Evolutionary conservation across 2,888 invertebrate species (phyloP).

Genomic region (Gastrophysa polygoni): DNA sequence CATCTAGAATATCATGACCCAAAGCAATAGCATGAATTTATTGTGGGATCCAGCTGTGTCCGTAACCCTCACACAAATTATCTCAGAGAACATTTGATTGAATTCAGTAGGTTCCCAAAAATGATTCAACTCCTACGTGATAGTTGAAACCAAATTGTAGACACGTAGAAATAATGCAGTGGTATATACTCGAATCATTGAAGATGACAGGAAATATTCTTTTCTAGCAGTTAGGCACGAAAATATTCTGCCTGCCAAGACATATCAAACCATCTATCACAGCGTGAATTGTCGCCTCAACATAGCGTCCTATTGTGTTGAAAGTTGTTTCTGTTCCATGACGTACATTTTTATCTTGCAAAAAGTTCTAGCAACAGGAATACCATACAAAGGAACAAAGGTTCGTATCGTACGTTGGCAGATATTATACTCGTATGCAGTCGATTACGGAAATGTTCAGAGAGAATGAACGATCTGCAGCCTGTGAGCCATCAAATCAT

Average conservation of each 20-base stretch:
- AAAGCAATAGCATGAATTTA: conserved; percentile 13
- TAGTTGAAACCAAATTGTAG: too few species aligned
- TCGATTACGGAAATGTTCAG: neutral
- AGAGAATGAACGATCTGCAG: too few species aligned
- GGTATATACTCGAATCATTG: too few species aligned
- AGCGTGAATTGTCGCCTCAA: neutral
- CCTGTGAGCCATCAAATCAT: too few species aligned
- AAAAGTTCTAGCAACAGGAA: neutral
- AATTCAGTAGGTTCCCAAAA: too few species aligned
- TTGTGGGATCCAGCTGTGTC: conserved; percentile 6
- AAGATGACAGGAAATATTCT: too few species aligned
- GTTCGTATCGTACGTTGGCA: neutral
- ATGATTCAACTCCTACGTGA: too few species aligned
- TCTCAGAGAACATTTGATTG: neutral
- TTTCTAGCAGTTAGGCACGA: too few species aligned
- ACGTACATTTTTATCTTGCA: neutral
- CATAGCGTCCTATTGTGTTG: neutral
- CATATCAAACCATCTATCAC: too few species aligned
- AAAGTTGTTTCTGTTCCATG: neutral
- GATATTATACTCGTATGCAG: neutral
- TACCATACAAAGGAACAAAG: neutral
- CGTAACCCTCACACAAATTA: neutral
- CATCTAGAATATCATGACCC: conserved; percentile 14
- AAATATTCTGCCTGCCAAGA: too few species aligned
- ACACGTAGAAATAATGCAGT: too few species aligned